These are phyloP conservation scores for Parazoanthus atlanticus DNA, from an alignment of 92 coral and sea anemone genomes.

Conservation along the genomic window DNA sequence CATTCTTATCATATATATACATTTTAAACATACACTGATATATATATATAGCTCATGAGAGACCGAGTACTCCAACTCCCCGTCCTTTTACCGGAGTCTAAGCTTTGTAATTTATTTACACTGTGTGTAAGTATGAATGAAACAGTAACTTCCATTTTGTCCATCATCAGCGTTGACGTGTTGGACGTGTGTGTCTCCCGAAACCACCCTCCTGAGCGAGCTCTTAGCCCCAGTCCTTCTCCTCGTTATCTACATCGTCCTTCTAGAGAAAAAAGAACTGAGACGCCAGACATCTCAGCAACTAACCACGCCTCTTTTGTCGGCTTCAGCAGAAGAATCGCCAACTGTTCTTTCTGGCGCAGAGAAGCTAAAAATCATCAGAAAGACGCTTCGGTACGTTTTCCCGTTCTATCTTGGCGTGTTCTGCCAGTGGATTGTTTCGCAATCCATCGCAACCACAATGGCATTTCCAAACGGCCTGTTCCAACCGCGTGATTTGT, in stretches of 20 bases:
- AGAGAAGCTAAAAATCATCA: conserved; percentile 1
- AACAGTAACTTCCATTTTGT: not conserved
- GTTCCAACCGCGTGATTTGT: conserved; percentile 29
- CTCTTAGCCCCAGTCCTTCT: conserved; percentile 22
- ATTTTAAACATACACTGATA: too few species aligned
- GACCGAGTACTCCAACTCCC: too few species aligned
- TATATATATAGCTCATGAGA: too few species aligned
- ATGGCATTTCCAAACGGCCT: conserved; percentile 34
- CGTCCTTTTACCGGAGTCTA: too few species aligned
- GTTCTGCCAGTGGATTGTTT: conserved; percentile 10
- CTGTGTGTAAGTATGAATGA: not conserved
- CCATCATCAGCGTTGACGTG: conserved; percentile 7
- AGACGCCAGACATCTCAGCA: not conserved
- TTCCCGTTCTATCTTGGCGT: conserved; percentile 14
- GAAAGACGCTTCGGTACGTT: conserved; percentile 5
- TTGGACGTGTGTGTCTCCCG: conserved; percentile 22
- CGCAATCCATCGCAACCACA: conserved; percentile 30
- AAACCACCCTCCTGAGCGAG: conserved; percentile 37
- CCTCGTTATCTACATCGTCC: conserved; percentile 6
- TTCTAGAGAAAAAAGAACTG: not conserved
- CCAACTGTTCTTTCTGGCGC: not conserved
- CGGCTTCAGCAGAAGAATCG: not conserved
- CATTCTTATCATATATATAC: too few species aligned
- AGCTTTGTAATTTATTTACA: too few species aligned
- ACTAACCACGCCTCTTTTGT: not conserved